These are phyloP conservation scores for Lipophrys pholis DNA, from an alignment of 2,113 vertebrate species.

Conservation along the genomic window DNA sequence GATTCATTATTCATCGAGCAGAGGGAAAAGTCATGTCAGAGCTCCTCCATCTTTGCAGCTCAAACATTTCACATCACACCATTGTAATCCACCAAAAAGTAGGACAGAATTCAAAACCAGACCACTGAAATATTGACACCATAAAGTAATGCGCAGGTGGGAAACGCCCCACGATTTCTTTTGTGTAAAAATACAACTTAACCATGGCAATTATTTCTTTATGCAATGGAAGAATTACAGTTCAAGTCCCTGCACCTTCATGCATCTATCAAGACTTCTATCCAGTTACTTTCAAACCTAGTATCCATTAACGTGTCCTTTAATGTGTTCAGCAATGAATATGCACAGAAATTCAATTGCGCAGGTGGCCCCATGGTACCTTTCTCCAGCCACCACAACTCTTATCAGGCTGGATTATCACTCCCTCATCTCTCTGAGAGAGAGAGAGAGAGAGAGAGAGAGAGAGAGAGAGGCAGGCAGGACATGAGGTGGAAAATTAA, in stretches of 20 bases:
- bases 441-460: neutral
- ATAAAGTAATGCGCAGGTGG: neutral
- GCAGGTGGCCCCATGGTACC: neutral
- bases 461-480: neutral
- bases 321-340: slow-evolving; percentile 12
- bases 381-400: slow-evolving; percentile 20
- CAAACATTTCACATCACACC: slow-evolving; percentile 1
- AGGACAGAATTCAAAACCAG: slow-evolving; percentile 1
- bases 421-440: slow-evolving; percentile 33
- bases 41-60: slow-evolving; percentile 8
- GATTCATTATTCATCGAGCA: slow-evolving; percentile 44
- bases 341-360: slow-evolving; percentile 8
- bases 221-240: too few relatives aligned
- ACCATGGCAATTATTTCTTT: too few relatives aligned
- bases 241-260: too few relatives aligned
- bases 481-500: slow-evolving; percentile 73
- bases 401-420: slow-evolving; percentile 50
- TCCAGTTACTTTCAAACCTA: slow-evolving; percentile 26
- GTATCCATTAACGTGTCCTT: neutral
- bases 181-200: neutral
- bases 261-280: neutral
- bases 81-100: slow-evolving; percentile 3
- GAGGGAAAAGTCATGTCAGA: slow-evolving; percentile 10
- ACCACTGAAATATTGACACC: slow-evolving; percentile 9
- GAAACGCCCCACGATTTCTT: neutral